Conservation (phyloP, 2,113 vertebrate genomes). For the Corydoras sp. region DNA sequence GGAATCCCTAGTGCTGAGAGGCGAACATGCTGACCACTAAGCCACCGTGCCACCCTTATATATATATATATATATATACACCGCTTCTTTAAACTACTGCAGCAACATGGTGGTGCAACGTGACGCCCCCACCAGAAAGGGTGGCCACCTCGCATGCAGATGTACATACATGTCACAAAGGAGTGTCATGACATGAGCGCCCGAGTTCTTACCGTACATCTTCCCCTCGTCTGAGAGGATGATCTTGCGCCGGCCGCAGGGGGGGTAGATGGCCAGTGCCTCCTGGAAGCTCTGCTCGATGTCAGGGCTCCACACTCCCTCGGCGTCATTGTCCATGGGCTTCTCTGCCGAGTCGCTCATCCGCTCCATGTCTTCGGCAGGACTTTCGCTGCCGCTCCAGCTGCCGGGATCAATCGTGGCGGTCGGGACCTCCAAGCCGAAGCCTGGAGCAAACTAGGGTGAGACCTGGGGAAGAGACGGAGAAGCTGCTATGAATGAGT, state of each 20-base stretch:
- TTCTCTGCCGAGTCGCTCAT: conserved; percentile 98
- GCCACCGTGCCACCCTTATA: too few relatives aligned
- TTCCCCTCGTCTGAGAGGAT: conserved; percentile 99
- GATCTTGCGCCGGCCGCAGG: conserved; percentile 97
- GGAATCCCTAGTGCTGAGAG: too few relatives aligned
- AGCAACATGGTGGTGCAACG: too few relatives aligned
- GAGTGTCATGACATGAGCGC: neutral
- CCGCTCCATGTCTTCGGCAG: conserved; percentile 97
- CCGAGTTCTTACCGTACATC: conserved; percentile 93
- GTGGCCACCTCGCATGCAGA: too few relatives aligned
- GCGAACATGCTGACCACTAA: too few relatives aligned
- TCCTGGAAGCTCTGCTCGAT: conserved; percentile 99
- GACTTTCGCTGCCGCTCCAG: conserved; percentile 98
- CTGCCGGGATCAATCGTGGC: conserved; percentile 97
- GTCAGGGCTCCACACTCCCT: conserved; percentile 98
- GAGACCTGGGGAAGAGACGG: conserved; percentile 72
- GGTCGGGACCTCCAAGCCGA: conserved; percentile 89
- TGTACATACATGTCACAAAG: neutral
- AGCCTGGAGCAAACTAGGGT: conserved; percentile 87
- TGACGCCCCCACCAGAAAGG: too few relatives aligned
- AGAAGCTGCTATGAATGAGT: conserved; percentile 32
- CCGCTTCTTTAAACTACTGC: too few relatives aligned
- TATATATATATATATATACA: too few relatives aligned
- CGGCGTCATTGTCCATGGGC: conserved; percentile 93
- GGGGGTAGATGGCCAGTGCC: conserved; percentile 97